Conservation (phyloP, 2,888 invertebrate genomes). For the Trichogramma dendrolimi region DNA sequence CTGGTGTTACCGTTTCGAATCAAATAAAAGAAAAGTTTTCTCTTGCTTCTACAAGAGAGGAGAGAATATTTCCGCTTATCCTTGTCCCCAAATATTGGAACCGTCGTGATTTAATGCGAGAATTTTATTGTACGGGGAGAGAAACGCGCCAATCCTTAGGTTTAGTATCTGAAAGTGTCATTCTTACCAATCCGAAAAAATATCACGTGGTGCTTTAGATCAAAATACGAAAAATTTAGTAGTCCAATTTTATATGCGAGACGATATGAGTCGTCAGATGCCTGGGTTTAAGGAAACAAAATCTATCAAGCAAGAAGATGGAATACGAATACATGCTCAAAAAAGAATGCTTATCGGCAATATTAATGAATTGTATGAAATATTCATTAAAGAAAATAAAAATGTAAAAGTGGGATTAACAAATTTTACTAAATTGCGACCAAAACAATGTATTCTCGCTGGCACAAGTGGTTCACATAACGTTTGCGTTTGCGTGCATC, state of each 20-base stretch:
- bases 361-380: neutral
- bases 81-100: too few relatives aligned
- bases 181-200: too few relatives aligned
- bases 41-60: too few relatives aligned
- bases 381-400: neutral
- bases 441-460: slow-evolving; percentile 4
- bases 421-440: too few relatives aligned
- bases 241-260: neutral
- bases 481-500: slow-evolving; percentile 8
- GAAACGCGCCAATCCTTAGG: too few relatives aligned
- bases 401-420: neutral
- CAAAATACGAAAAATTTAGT: neutral
- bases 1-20: too few relatives aligned
- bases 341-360: neutral
- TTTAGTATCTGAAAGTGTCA: too few relatives aligned
- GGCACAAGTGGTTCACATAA: slow-evolving; percentile 4
- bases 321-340: neutral
- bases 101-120: too few relatives aligned
- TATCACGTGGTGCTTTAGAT: too few relatives aligned
- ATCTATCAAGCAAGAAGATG: neutral
- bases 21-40: too few relatives aligned
- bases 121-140: too few relatives aligned
- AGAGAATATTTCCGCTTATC: too few relatives aligned
- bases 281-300: neutral
- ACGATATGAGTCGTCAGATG: neutral